These are phyloP conservation scores for Clarias gariepinus DNA, from an alignment of 2,113 vertebrate species.

Conservation along the genomic window DNA sequence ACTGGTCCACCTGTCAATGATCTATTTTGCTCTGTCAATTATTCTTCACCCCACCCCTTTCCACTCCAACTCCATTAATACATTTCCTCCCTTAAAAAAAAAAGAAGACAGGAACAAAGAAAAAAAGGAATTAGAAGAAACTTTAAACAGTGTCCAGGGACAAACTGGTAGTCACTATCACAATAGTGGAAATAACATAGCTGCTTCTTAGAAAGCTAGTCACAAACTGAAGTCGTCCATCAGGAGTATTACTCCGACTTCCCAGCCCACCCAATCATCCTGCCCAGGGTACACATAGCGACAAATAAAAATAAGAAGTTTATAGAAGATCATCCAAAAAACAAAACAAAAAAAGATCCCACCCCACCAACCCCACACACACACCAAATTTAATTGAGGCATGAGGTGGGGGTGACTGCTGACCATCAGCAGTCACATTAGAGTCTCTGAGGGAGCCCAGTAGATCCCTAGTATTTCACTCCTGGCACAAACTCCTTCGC, in stretches of 20 bases:
- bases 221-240: conserved; percentile 47
- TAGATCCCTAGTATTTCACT: conserved; percentile 79
- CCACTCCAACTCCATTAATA: conserved; percentile 42
- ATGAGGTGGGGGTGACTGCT: conserved; percentile 52
- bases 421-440: conserved; percentile 52
- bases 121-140: conserved; percentile 18
- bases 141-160: conserved; percentile 41
- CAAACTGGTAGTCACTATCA: conserved; percentile 53
- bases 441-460: conserved; percentile 54
- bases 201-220: conserved; percentile 49
- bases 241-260: conserved; percentile 46
- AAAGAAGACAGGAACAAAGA: conserved; percentile 22
- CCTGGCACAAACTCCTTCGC: conserved; percentile 87
- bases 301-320: conserved; percentile 57
- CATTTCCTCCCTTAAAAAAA: conserved; percentile 36
- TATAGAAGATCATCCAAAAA: conserved; percentile 52
- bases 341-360: conserved; percentile 14
- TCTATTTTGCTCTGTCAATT: conserved; percentile 32
- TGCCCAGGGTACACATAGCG: conserved; percentile 47
- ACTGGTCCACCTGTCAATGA: conserved; percentile 47
- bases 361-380: conserved; percentile 48
- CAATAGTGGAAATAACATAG: conserved; percentile 53
- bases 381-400: conserved; percentile 47
- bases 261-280: conserved; percentile 34
- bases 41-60: conserved; percentile 27